A percentile compares a stretch with the other conserved stretches of the same genome.
These are phyloP conservation scores for Nephrotoma appendiculata DNA, from an alignment of 2,888 invertebrate species.

Conservation along the genomic window DNA sequence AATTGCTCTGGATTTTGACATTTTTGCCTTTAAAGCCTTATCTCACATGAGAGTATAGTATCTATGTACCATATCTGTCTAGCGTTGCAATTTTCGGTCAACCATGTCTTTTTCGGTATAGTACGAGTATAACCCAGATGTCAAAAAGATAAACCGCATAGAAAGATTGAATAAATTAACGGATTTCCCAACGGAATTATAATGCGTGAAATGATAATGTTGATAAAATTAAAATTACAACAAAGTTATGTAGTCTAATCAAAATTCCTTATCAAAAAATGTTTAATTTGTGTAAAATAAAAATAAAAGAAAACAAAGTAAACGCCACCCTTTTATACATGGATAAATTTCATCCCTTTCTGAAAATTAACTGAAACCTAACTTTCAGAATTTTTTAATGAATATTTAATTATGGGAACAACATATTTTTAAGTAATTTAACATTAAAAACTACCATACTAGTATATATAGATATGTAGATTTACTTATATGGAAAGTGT, in stretches of 20 bases:
- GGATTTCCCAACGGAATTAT: not conserved
- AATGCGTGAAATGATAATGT: not conserved
- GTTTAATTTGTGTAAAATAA: not conserved
- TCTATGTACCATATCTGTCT: too few species aligned
- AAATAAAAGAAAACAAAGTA: not conserved
- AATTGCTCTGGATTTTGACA: not conserved
- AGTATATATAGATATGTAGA: too few species aligned
- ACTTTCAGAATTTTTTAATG: not conserved
- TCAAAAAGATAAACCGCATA: not conserved
- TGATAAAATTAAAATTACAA: not conserved
- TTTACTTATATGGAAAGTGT: not conserved
- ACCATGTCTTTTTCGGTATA: not conserved
- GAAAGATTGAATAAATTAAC: not conserved
- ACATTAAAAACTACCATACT: not conserved
- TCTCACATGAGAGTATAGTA: not conserved
- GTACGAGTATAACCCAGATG: not conserved
- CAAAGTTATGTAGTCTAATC: not conserved
- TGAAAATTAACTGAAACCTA: not conserved
- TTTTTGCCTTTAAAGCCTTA: not conserved
- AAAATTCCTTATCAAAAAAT: not conserved
- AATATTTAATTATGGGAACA: conserved; percentile 4
- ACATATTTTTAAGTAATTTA: not conserved
- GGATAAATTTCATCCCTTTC: not conserved
- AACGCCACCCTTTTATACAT: not conserved
- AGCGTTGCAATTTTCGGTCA: not conserved